Conservation (phyloP, 2,113 vertebrate genomes). For the Pimephales promelas region DNA sequence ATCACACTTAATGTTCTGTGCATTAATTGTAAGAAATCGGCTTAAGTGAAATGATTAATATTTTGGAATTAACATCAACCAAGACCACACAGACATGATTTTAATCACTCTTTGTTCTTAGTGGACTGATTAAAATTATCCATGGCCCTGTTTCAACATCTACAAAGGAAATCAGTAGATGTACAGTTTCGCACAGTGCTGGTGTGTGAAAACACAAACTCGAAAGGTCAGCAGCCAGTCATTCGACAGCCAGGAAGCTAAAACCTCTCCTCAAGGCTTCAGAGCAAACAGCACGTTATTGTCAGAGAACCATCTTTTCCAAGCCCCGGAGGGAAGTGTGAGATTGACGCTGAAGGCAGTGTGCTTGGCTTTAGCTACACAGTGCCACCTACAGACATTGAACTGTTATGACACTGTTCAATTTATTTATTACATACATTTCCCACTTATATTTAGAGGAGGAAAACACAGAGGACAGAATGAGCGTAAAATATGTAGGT, state of each 20-base stretch:
- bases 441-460: neutral
- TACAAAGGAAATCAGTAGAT: slow-evolving; percentile 23
- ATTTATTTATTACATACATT: neutral
- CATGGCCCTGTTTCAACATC: slow-evolving; percentile 5
- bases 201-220: slow-evolving; percentile 7
- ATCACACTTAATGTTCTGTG: neutral
- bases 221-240: slow-evolving; percentile 24
- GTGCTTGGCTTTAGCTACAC: slow-evolving; percentile 61
- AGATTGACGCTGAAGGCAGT: neutral
- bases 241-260: neutral
- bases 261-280: slow-evolving; percentile 29
- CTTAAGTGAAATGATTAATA: neutral
- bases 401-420: neutral
- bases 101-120: neutral
- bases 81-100: neutral
- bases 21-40: neutral
- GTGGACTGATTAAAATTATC: slow-evolving; percentile 62
- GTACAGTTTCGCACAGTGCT: slow-evolving; percentile 9
- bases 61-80: neutral
- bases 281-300: slow-evolving; percentile 19
- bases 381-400: slow-evolving; percentile 70
- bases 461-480: neutral
- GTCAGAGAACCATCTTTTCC: neutral
- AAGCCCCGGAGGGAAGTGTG: neutral
- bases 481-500: neutral